Evolutionary conservation across 2,797 vertebrate genomes (phyloP), one percentile per base, ranked within the genome.

Genomic region (Myripristis murdjan): DNA sequence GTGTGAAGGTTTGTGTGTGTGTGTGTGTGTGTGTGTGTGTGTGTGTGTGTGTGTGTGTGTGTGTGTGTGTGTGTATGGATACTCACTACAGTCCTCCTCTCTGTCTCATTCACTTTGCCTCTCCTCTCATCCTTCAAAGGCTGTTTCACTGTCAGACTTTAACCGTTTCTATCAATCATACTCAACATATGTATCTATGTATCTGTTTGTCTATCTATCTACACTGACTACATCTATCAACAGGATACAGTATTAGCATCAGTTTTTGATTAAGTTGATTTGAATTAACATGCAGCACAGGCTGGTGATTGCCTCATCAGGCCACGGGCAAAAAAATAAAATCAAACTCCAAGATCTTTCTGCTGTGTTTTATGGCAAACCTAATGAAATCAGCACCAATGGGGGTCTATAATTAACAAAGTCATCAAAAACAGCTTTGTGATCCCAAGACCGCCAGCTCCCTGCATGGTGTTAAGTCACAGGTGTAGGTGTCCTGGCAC

Each of bases 271-370:
- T 48, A 57, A 47, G 37, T 54, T 69, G 74, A 51, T n/a, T n/a
- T n/a, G 71, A 74, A 49, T 49, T 78, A 73, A 63, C n/a, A 74
- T 71, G 61, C 26, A 54, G 39, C 22, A 23, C 43, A 82, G 20
- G 46, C 39, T 41, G 28, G 64, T 49, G 24, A 58, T 56, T 24
- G 28, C 64, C 62, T 69, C 75, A 69, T 59, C 76, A 70, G 35
- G 73, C 69, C 41, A 37, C 1, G 58, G 26, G 23, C n/a, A 65
- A 68, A 52, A 74, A 28, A 53, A 68, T 64, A 52, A 46, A 23
- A 54, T 23, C 23, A n/a, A n/a, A n/a, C 1, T 31, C 16, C 5
- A 54, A 56, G 55, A 56, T 10, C 10, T 54, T 57, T 57, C 11
- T 20, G 22, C 57, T n/a, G n/a, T n/a, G n/a, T 61, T 77, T 70